Base-by-base conservation (phyloP, 2,797 vertebrate genomes). In the Anas bernieri region DNA sequence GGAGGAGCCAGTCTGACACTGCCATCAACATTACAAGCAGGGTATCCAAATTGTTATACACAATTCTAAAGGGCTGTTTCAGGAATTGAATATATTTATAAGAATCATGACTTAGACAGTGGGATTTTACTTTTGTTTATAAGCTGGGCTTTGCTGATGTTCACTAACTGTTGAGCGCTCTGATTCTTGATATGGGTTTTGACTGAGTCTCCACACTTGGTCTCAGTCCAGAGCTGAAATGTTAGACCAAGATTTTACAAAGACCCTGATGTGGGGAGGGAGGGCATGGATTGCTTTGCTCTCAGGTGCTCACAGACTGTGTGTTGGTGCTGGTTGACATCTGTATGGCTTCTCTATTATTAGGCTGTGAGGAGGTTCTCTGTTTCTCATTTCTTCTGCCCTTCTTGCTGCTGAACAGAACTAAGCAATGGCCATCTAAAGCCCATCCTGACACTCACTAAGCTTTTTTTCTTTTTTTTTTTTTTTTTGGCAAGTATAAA, bases 1-100 rank as follows among this genome's bases (percentile, higher is more conserved):
- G 96, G 74, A 98, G 98, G 43, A 99, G 99, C 90, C 98, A 98
- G 72, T 99, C 99, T 4, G 99, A 99, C 82, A 98, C 98, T 0
- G 98, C 99, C 64, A 98, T 99, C 98, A 98, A 97, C 91, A 96
- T 97, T 91, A 81, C 97, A 46, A 93, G 78, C 95, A 97, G 93
- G 96, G 98, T 98, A 98, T 37, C 23, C 14, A 4, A 94, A 21
- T 83, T 73, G 67, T 87, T 92, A 41, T 77, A 45, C 23, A 35
- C 15, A 26, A 9, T 85, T 85, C 8, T 48, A 73, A 55, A 50
- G 70, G 76, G 33, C 54, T 67, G 13, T 88, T 89, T 88, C 54
- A 33, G 84, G 45, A 77, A 31, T 54, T 17, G 70, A 92, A 86
- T 74, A 4, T 70, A 14, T 74, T 94, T 83, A 37, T 48, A 64